These are phyloP conservation scores for Cydia strobilella DNA, from an alignment of 1,140 invertebrate genomes.

Conservation along the genomic window DNA sequence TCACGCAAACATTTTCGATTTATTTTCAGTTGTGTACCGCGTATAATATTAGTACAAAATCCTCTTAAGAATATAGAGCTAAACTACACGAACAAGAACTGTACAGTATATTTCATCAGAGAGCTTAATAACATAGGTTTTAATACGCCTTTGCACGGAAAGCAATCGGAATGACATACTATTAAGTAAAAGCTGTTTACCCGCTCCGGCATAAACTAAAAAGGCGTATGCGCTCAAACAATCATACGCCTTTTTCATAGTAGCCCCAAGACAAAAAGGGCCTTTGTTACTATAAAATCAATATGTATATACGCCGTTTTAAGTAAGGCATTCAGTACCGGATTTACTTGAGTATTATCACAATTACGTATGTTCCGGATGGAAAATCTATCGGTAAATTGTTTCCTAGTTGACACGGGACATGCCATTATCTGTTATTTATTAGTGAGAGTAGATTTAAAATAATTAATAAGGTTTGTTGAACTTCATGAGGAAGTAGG, in stretches of 20 bases:
- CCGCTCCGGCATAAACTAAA: neutral
- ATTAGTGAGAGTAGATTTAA: neutral
- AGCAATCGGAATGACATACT: neutral
- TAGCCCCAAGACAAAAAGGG: neutral
- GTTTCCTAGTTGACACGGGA: slow-evolving; percentile 11
- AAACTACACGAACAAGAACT: too few relatives aligned
- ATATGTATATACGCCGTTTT: neutral
- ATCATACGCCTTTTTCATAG: neutral
- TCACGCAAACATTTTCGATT: too few relatives aligned
- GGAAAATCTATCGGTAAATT: slow-evolving; percentile 26
- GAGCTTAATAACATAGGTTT: neutral
- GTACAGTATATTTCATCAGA: neutral
- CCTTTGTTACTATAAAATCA: neutral
- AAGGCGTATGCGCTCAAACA: neutral
- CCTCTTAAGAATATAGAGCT: too few relatives aligned
- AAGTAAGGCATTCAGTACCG: neutral
- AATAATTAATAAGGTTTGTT: too few relatives aligned
- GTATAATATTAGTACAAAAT: too few relatives aligned
- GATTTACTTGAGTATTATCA: slow-evolving; percentile 27
- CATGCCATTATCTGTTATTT: neutral
- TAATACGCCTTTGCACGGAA: neutral
- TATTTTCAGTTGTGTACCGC: too few relatives aligned
- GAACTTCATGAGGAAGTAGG: too few relatives aligned
- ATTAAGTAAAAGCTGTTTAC: slow-evolving; percentile 2
- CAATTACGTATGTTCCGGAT: slow-evolving; percentile 26